These are phyloP conservation scores for Papilio demoleus DNA, from an alignment of 2,888 invertebrate species.

Conservation along the genomic window DNA sequence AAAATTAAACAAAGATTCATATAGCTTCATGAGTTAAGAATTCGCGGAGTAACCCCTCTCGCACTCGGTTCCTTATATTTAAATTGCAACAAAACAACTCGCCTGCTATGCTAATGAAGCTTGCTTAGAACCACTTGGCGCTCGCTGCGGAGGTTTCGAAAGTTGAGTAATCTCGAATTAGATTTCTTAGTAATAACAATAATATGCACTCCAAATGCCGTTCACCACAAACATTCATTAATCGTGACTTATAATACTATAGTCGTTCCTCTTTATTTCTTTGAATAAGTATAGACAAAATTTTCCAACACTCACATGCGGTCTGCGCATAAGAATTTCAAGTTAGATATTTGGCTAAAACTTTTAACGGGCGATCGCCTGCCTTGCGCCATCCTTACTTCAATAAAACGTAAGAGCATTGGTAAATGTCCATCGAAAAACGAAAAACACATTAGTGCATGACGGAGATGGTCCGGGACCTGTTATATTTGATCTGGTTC, in stretches of 20 bases:
- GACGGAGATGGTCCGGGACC: too few species aligned
- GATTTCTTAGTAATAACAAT: constrained; percentile 39
- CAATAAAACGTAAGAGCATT: too few species aligned
- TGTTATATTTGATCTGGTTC: too few species aligned
- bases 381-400: too few species aligned
- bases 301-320: too few species aligned
- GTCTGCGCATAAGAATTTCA: too few species aligned
- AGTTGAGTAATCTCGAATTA: constrained; percentile 53
- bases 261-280: background rate
- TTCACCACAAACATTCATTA: constrained; percentile 15
- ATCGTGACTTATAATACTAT: background rate
- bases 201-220: constrained; percentile 26
- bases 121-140: constrained; percentile 53
- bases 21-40: constrained; percentile 56
- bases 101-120: constrained; percentile 68
- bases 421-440: too few species aligned
- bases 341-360: too few species aligned
- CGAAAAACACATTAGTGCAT: too few species aligned
- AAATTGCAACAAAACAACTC: constrained; percentile 64
- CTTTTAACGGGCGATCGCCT: too few species aligned
- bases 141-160: constrained; percentile 51
- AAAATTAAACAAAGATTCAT: constrained; percentile 43
- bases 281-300: too few species aligned
- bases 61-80: constrained; percentile 63
- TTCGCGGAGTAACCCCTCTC: constrained; percentile 44